phyloP scores from a whole-genome alignment of 2,113 vertebrate species.

The Cynopterus brachyotis region DNA sequence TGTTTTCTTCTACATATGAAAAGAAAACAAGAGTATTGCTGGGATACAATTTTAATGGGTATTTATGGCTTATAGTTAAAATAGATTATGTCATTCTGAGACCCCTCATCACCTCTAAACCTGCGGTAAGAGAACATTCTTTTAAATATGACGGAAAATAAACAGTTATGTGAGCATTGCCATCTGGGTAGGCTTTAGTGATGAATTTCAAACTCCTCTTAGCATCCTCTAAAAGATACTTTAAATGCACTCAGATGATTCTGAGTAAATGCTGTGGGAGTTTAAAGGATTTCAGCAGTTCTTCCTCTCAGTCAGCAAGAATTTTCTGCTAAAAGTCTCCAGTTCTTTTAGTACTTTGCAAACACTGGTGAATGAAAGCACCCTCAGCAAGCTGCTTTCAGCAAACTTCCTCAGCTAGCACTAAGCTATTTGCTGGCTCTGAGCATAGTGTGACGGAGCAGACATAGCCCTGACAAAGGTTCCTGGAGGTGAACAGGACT shows the following conservation, averaged over 20 bases:
- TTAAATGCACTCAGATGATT: slow-evolving; percentile 13
- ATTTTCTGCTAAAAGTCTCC: slow-evolving; percentile 17
- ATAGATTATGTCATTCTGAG: not conserved
- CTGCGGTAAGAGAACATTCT: not conserved
- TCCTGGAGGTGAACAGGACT: not conserved
- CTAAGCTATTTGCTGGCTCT: not conserved
- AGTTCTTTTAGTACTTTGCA: slow-evolving; percentile 14
- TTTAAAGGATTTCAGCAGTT: not conserved
- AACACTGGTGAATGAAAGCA: not conserved
- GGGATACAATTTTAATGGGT: not conserved
- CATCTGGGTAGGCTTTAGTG: not conserved
- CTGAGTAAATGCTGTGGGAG: not conserved
- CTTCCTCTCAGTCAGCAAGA: slow-evolving; percentile 27
- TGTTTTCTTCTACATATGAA: not conserved
- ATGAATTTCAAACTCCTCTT: not conserved
- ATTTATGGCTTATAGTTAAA: not conserved
- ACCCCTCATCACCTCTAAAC: not conserved
- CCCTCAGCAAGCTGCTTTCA: not conserved
- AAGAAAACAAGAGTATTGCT: not conserved
- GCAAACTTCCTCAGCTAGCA: not conserved
- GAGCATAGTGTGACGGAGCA: not conserved
- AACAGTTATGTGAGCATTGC: not conserved
- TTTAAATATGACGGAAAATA: not conserved
- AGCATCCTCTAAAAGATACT: not conserved
- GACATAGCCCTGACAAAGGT: not conserved